Base-by-base conservation (phyloP, 1,140 invertebrate species). In the Acromyrmex heyeri region DNA sequence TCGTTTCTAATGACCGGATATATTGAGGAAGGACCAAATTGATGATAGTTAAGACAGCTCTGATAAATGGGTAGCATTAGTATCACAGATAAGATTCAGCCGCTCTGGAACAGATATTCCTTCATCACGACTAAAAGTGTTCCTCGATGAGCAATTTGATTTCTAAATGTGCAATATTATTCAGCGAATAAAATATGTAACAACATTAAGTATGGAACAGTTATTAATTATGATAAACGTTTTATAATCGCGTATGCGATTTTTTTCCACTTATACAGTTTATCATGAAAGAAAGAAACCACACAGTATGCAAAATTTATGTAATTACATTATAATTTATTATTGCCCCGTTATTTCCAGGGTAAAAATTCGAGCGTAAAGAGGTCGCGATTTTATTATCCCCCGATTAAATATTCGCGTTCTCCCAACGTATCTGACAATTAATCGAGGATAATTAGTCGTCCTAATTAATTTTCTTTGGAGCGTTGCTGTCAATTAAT, bases 401-500 rank as follows among this genome's bases (percentile, higher is more conserved):
- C 38, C 14, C 14, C 69, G 79, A 62, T 75, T 75, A 75, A 75
- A 83, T n/a, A 16, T 50, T 62, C 48, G 50, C 48, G 62, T 67
- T 14, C 18, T 24, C 38, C 38, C 38, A 6, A 14, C 69, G 8
- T 18, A 10, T 72, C 65, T n/a, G 55, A 21, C 18, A 18, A 83
- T 75, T 83, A 83, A 83, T 82, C 79, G 69, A 0, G n/a, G 16
- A 38, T 38, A 55, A 72, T 82, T 61, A 73, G 34, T 73, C 79
- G 48, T 38, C 34, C 38, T 83, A 83, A 83, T 83, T 73, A 75
- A 83, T 83, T 75, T 50, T 38, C 79, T 75, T 75, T 38, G n/a
- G n/a, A 61, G 16, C 67, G 16, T 8, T 34, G 18, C 53, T 27
- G 53, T 44, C 34, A 30, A 16, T 61, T 59, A 57, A 69, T 73